Evolutionary conservation across 2,113 vertebrate genomes (phyloP).

Genomic region (Megaceryle torquata): DNA sequence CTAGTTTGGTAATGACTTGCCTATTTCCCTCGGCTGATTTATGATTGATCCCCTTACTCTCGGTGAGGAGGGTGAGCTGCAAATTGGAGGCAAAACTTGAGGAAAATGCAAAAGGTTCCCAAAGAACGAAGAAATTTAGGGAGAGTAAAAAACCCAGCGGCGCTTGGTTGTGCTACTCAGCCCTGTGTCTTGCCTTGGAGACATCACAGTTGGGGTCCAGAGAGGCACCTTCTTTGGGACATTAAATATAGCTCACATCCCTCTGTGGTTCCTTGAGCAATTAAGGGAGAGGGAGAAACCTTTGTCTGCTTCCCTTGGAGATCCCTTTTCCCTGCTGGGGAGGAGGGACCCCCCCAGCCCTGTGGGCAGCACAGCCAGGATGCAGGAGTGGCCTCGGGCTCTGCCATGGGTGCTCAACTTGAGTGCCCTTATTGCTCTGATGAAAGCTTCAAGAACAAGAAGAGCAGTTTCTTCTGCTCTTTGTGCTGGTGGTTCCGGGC

Average conservation of each 20-base stretch:
- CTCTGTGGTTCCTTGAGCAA: fast-evolving
- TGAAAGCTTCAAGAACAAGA: background rate
- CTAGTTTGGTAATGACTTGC: slow-evolving; percentile 53
- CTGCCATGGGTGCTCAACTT: background rate
- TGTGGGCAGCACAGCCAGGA: fast-evolving
- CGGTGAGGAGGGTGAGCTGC: background rate
- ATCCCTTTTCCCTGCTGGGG: background rate
- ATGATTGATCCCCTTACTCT: slow-evolving; percentile 6
- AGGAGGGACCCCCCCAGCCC: background rate
- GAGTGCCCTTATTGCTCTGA: background rate
- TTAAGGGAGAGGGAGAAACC: background rate
- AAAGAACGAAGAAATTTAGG: background rate
- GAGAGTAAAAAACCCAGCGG: background rate
- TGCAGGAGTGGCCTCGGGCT: background rate
- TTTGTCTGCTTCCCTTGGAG: background rate
- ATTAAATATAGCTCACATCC: background rate
- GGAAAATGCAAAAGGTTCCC: background rate
- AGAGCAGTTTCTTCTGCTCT: background rate
- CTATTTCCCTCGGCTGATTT: slow-evolving; percentile 48
- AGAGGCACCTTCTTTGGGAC: background rate
- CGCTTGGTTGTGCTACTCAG: background rate
- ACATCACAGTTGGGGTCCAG: background rate
- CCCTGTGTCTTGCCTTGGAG: fast-evolving
- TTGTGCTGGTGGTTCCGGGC: background rate
- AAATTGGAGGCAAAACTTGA: background rate